phyloP scores from a whole-genome alignment of 2,113 vertebrate genomes.

The Microtus richardsoni region DNA sequence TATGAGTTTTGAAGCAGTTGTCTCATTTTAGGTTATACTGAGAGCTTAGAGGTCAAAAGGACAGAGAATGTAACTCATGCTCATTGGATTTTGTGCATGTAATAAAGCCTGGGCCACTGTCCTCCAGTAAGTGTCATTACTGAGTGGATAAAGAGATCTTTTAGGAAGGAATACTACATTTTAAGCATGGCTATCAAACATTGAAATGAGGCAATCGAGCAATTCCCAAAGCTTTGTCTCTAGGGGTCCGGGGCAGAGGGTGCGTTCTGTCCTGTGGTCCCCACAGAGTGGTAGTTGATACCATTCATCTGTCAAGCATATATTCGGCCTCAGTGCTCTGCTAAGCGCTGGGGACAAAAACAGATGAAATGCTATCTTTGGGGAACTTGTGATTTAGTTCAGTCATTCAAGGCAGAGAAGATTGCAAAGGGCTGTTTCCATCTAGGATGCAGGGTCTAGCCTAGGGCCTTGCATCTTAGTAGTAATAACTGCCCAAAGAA shows the following conservation, averaged over 20 bases:
- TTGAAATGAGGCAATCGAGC: background rate
- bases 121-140: background rate
- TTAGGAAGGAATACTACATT: background rate
- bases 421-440: accelerated
- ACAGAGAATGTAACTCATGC: too few relatives aligned
- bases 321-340: accelerated
- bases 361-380: accelerated
- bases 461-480: accelerated
- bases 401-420: background rate
- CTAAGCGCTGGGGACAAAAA: background rate
- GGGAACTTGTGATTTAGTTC: background rate
- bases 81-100: background rate
- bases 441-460: background rate
- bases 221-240: background rate
- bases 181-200: background rate
- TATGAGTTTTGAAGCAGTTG: background rate
- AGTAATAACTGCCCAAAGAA: accelerated
- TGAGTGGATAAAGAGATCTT: background rate
- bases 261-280: accelerated
- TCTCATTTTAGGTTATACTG: background rate
- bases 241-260: background rate
- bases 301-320: background rate
- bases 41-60: background rate
- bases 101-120: background rate
- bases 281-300: accelerated